These are phyloP conservation scores for Paedocypris sp. DNA, from an alignment of 2,113 vertebrate species.

Conservation along the genomic window DNA sequence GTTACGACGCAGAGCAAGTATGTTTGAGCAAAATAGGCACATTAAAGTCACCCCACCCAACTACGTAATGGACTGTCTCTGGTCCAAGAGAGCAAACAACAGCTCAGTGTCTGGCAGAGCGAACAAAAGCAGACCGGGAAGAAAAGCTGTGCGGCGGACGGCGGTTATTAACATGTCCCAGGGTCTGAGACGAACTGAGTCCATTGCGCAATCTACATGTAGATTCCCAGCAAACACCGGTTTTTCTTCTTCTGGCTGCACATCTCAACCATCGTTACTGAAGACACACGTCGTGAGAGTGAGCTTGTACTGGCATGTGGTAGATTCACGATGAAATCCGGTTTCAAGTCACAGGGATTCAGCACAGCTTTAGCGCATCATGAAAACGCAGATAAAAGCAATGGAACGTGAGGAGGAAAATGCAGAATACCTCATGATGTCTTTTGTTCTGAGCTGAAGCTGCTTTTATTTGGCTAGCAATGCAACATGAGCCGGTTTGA, in stretches of 20 bases:
- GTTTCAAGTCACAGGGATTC: background rate
- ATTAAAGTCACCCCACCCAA: slow-evolving; percentile 67
- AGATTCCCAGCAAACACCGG: background rate
- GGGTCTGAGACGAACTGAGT: background rate
- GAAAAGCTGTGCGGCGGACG: background rate
- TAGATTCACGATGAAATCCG: background rate
- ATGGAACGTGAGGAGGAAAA: too few relatives aligned
- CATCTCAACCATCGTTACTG: background rate
- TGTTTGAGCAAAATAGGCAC: slow-evolving; percentile 49
- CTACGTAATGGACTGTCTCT: slow-evolving; percentile 49
- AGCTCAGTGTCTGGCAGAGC: slow-evolving; percentile 21
- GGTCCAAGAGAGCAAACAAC: slow-evolving; percentile 55
- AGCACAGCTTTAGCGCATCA: too few relatives aligned
- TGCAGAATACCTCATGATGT: too few relatives aligned
- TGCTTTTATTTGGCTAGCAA: too few relatives aligned
- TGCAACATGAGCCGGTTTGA: too few relatives aligned
- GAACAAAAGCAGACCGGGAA: background rate
- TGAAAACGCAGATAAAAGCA: too few relatives aligned
- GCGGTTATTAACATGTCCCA: background rate
- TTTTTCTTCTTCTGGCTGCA: background rate
- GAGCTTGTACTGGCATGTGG: background rate
- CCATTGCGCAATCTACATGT: slow-evolving; percentile 2
- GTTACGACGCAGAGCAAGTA: background rate
- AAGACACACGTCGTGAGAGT: background rate
- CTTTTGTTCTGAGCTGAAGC: too few relatives aligned